Conservation (phyloP, 1,140 invertebrate genomes). For the Macrotrachela quadricornifera region DNA sequence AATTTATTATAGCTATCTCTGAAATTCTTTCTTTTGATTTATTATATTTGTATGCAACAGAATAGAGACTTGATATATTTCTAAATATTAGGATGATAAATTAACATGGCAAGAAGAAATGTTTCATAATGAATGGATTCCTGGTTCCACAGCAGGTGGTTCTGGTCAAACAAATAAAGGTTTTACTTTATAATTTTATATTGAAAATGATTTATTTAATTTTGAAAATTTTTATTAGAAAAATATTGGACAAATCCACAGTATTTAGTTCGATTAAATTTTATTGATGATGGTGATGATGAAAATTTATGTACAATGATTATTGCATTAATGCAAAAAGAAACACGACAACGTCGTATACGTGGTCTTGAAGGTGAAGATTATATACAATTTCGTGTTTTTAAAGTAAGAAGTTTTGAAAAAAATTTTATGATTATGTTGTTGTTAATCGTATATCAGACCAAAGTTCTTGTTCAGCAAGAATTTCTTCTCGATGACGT, state of each 20-base stretch:
- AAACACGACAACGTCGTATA: conserved; percentile 5
- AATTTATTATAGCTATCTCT: too few relatives aligned
- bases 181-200: too few relatives aligned
- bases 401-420: not conserved
- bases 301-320: conserved; percentile 4
- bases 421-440: too few relatives aligned
- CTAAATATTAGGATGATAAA: too few relatives aligned
- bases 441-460: too few relatives aligned
- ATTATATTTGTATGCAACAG: too few relatives aligned
- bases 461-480: too few relatives aligned
- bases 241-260: not conserved
- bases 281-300: not conserved
- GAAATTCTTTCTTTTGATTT: too few relatives aligned
- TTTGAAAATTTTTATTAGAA: not conserved
- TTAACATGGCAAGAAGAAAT: too few relatives aligned
- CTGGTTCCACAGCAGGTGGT: conserved; percentile 5
- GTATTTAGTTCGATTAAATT: conserved; percentile 4
- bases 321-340: conserved; percentile 6
- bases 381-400: conserved; percentile 8
- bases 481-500: too few relatives aligned
- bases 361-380: conserved; percentile 6
- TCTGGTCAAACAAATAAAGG: conserved; percentile 7
- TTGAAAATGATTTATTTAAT: too few relatives aligned
- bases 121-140: conserved; percentile 7
- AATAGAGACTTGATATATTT: too few relatives aligned